Conservation (phyloP, 2,888 invertebrate species). For the Sarcophaga rosellei region DNA sequence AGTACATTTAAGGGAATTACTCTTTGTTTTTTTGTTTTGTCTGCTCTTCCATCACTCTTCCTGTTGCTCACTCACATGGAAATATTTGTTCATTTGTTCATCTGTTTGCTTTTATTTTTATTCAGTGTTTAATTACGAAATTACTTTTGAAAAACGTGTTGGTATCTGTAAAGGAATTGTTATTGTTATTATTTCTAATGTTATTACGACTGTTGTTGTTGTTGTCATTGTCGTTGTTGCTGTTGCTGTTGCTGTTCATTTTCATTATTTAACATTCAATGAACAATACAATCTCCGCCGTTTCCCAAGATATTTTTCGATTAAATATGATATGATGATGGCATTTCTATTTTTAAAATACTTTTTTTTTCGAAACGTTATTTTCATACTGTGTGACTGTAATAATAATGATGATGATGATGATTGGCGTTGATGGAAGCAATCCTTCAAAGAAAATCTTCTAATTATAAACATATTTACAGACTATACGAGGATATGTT, state of each 20-base stretch:
- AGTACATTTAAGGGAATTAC: slow-evolving; percentile 16
- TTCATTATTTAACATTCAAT: slow-evolving; percentile 24
- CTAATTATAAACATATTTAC: not conserved
- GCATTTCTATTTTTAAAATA: slow-evolving; percentile 2
- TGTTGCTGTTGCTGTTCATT: not conserved
- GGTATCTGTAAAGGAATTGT: slow-evolving; percentile 24
- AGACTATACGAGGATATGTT: not conserved
- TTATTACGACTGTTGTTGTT: not conserved
- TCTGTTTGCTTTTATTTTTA: slow-evolving; percentile 9
- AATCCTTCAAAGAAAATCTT: not conserved
- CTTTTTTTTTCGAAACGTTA: not conserved
- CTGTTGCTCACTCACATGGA: slow-evolving; percentile 10
- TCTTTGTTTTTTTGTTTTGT: not conserved
- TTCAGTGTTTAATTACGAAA: slow-evolving; percentile 62
- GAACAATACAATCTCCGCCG: not conserved
- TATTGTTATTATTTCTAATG: not conserved
- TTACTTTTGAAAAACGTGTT: slow-evolving; percentile 48
- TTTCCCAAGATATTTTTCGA: not conserved
- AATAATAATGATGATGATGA: not conserved
- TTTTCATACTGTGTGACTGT: not conserved
- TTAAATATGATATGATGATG: not conserved
- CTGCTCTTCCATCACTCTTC: not conserved
- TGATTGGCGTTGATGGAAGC: not conserved
- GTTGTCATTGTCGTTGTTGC: not conserved
- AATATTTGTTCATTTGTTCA: slow-evolving; percentile 14